A percentile compares a stretch with the other conserved stretches of the same genome.
These are phyloP conservation scores for Drosophila acutilabella DNA, from an alignment of 2,888 invertebrate genomes.

Conservation along the genomic window DNA sequence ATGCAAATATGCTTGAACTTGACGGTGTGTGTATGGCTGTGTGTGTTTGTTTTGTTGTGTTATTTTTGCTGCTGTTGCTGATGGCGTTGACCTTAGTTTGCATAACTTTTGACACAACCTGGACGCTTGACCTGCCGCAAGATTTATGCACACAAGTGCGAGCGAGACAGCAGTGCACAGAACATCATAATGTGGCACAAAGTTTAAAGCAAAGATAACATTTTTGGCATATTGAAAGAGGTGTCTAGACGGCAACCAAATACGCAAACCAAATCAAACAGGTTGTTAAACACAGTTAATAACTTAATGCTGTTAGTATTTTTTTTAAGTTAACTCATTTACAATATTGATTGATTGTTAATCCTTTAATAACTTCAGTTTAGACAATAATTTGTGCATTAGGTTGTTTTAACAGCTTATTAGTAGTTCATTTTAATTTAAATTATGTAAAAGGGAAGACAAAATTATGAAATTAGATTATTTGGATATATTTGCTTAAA, in stretches of 20 bases:
- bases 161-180: background rate
- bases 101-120: constrained; percentile 71
- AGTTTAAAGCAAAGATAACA: constrained; percentile 17
- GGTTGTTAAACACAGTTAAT: background rate
- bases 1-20: constrained; percentile 68
- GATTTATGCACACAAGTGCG: constrained; percentile 10
- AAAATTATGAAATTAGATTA: too few relatives aligned
- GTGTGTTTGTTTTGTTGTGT: constrained; percentile 17
- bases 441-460: too few relatives aligned
- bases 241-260: constrained; percentile 13
- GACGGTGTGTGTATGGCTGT: constrained; percentile 33
- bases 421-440: too few relatives aligned
- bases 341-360: background rate
- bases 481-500: too few relatives aligned
- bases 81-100: constrained; percentile 74
- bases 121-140: constrained; percentile 72
- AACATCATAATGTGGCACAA: constrained; percentile 8
- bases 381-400: too few relatives aligned
- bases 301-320: background rate
- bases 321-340: background rate
- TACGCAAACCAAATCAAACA: background rate
- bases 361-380: too few relatives aligned
- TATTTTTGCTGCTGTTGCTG: constrained; percentile 18
- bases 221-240: background rate
- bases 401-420: too few relatives aligned